A percentile compares a stretch with the other conserved stretches of the same genome.
Evolutionary conservation across 2,797 vertebrate genomes (phyloP).

Genomic region (Girardinus metallicus): DNA sequence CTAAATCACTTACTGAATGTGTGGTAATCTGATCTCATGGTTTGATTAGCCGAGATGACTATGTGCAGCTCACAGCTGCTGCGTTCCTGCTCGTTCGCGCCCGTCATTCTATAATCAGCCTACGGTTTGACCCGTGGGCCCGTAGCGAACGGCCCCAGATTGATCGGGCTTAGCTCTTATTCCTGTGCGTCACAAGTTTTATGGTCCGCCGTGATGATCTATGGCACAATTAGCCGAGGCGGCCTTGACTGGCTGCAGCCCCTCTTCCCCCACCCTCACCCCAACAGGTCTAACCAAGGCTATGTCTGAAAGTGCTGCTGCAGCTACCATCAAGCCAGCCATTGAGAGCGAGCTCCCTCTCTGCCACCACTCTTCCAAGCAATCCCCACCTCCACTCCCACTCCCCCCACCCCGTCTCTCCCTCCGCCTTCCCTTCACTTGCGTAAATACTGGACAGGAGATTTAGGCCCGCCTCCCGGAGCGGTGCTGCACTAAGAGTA

Average conservation of each 20-base stretch:
- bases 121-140: slow-evolving; percentile 56
- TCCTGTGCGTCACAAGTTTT: slow-evolving; percentile 59
- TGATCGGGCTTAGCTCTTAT: slow-evolving; percentile 56
- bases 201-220: slow-evolving; percentile 65
- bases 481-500: slow-evolving; percentile 71
- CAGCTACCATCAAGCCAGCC: slow-evolving; percentile 48
- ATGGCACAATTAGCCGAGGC: slow-evolving; percentile 67
- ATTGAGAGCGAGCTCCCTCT: slow-evolving; percentile 46
- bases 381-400: slow-evolving; percentile 36
- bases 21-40: background rate
- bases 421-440: slow-evolving; percentile 57
- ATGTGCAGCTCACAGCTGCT: slow-evolving; percentile 21
- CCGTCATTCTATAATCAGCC: slow-evolving; percentile 46
- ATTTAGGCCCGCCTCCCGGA: slow-evolving; percentile 72
- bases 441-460: slow-evolving; percentile 73
- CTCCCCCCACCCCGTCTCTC: slow-evolving; percentile 35
- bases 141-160: slow-evolving; percentile 48
- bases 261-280: slow-evolving; percentile 31
- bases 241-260: slow-evolving; percentile 58
- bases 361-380: slow-evolving; percentile 74
- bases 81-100: slow-evolving; percentile 41
- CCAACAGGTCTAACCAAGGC: slow-evolving; percentile 51
- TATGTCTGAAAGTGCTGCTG: slow-evolving; percentile 56
- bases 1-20: background rate
- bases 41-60: background rate